A percentile compares a stretch with the other conserved stretches of the same genome.
phyloP scores from a whole-genome alignment of 2,113 vertebrate species.

The Alces alces region DNA sequence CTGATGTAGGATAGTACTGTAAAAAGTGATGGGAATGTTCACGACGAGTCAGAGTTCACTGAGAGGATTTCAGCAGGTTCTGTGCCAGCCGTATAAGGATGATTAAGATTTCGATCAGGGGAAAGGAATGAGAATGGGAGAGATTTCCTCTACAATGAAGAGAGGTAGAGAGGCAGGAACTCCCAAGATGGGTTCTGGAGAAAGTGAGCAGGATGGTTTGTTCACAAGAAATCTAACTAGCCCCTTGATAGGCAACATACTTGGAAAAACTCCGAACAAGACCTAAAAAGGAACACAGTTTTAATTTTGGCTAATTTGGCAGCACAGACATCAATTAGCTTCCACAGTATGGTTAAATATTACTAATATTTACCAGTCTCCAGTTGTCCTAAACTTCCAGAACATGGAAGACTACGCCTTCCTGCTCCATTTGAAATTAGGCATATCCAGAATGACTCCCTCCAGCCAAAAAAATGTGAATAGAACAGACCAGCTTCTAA shows the following conservation, averaged over 20 bases:
- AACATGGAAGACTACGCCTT: neutral
- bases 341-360: neutral
- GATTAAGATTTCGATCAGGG: neutral
- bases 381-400: neutral
- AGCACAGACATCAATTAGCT: neutral
- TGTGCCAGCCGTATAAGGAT: neutral
- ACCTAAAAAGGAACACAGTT: neutral
- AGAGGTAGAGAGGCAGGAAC: neutral
- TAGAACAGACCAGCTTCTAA: neutral
- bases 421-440: neutral
- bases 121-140: neutral
- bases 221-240: neutral
- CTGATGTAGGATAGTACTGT: neutral
- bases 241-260: neutral
- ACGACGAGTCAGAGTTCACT: neutral
- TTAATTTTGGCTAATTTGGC: neutral
- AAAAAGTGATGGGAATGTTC: neutral
- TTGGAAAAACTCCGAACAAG: neutral
- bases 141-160: neutral
- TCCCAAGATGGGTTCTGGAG: neutral
- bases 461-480: neutral
- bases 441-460: neutral
- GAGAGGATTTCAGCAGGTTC: neutral
- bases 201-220: neutral
- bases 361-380: neutral